phyloP scores from a whole-genome alignment of 1,140 invertebrate genomes.

The Aphis craccivora region DNA sequence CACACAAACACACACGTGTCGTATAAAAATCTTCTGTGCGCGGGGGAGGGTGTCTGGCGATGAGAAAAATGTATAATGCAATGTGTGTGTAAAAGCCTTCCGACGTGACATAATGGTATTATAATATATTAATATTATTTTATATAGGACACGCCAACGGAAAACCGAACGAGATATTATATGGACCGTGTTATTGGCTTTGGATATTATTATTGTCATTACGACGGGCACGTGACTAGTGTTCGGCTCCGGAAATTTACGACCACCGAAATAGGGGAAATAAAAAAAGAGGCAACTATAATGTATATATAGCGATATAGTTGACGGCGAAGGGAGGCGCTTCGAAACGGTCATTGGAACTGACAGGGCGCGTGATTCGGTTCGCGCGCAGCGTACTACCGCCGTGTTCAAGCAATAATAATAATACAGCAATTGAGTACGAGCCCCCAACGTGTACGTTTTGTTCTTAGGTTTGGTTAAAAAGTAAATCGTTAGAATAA shows the following conservation, averaged over 20 bases:
- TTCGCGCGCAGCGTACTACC: background rate
- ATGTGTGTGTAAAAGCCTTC: background rate
- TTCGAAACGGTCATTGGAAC: constrained; percentile 48
- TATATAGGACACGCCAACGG: background rate
- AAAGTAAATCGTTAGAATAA: constrained; percentile 13
- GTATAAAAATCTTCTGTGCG: background rate
- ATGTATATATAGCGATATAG: background rate
- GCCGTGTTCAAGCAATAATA: background rate
- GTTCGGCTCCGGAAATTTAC: constrained; percentile 31
- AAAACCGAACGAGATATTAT: constrained; percentile 10
- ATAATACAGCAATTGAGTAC: background rate
- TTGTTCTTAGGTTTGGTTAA: background rate
- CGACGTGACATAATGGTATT: constrained; percentile 14
- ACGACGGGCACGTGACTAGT: constrained; percentile 36
- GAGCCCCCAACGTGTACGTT: background rate
- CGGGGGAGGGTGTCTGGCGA: background rate
- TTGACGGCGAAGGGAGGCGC: background rate
- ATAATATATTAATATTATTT: constrained; percentile 10
- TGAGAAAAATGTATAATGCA: background rate
- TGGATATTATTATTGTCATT: constrained; percentile 22
- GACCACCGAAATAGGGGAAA: background rate
- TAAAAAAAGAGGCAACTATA: background rate
- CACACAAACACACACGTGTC: background rate
- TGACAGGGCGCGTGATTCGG: constrained; percentile 43
- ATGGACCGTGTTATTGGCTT: constrained; percentile 49